These are phyloP conservation scores for Myiagra hebetior DNA, from an alignment of 2,113 vertebrate species.

Conservation along the genomic window DNA sequence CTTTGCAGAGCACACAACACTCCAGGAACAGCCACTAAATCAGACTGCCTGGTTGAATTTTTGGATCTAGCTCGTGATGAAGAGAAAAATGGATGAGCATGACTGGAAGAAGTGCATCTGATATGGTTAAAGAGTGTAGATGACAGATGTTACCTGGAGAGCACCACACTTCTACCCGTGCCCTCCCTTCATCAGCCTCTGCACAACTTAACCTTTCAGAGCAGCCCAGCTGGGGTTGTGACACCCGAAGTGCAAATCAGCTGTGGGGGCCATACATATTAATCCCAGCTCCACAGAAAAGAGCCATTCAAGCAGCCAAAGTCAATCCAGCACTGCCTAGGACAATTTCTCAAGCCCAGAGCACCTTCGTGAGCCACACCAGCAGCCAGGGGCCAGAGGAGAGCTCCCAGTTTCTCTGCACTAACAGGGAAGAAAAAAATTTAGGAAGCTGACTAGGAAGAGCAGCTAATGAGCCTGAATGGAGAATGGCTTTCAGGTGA, in stretches of 20 bases:
- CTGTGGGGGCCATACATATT: fast-evolving
- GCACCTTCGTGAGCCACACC: background rate
- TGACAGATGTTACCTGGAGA: background rate
- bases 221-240: background rate
- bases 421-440: background rate
- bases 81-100: background rate
- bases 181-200: background rate
- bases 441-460: background rate
- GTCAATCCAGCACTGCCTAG: background rate
- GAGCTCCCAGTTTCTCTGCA: background rate
- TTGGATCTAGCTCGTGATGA: background rate
- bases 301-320: background rate
- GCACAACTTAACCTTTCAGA: background rate
- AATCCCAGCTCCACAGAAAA: background rate
- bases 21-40: background rate
- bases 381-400: background rate
- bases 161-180: background rate
- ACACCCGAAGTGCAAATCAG: background rate
- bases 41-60: background rate
- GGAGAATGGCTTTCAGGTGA: background rate
- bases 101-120: background rate
- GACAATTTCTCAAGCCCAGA: background rate
- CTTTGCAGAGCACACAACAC: background rate
- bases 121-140: background rate
- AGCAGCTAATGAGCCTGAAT: background rate